A percentile compares a stretch with the other conserved stretches of the same genome.
Evolutionary conservation across 1,140 invertebrate species (phyloP).

Genomic region (Varroa destructor): DNA sequence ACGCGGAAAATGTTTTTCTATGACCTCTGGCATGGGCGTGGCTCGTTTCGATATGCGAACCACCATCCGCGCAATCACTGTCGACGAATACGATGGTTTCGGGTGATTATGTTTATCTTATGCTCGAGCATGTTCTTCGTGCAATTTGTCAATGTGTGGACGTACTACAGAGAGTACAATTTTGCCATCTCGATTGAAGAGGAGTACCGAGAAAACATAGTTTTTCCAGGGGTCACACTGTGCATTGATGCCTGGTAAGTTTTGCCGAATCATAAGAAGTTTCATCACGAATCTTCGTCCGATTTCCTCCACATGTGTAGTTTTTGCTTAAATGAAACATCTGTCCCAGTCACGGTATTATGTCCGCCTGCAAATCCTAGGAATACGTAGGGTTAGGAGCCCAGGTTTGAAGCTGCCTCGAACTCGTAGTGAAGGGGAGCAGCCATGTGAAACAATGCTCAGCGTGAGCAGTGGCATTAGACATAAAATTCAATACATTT

Average conservation of each 20-base stretch:
- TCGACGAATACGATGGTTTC: not conserved
- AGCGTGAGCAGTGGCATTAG: no score
- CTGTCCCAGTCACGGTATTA: no score
- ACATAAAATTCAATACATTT: no score
- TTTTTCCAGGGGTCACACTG: constrained; percentile 18
- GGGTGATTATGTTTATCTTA: not conserved
- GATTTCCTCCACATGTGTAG: no score
- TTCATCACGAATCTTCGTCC: not conserved
- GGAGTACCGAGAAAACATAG: constrained; percentile 23
- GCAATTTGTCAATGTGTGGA: not conserved
- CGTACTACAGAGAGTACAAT: constrained; percentile 1
- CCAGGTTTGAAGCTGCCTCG: no score
- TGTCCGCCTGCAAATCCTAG: no score
- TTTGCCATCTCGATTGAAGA: constrained; percentile 24
- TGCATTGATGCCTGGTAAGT: constrained; percentile 10
- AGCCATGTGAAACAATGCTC: no score
- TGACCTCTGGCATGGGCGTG: not conserved
- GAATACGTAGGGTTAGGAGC: no score
- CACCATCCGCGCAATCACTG: not conserved
- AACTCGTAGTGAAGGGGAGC: no score
- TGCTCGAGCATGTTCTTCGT: not conserved
- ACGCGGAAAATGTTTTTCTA: not conserved
- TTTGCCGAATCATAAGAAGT: not conserved
- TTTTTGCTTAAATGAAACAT: no score
- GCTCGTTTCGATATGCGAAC: not conserved